Percentiles rank a stretch among this genome's conserved stretches.
Evolutionary conservation across 1,140 invertebrate genomes (phyloP).

Genomic region (Ruditapes philippinarum): DNA sequence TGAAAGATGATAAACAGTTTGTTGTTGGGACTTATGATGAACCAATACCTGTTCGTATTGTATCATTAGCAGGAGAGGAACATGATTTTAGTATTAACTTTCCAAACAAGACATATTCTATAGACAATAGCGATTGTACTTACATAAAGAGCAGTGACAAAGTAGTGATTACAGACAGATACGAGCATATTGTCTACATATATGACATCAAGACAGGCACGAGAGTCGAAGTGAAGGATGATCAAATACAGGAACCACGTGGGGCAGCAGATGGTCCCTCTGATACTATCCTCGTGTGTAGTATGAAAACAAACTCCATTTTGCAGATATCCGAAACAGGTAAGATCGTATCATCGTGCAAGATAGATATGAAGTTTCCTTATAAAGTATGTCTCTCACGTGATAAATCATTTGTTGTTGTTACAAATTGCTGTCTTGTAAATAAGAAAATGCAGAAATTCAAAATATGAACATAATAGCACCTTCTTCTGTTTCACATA

Average conservation of each 20-base stretch:
- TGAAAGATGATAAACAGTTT: neutral
- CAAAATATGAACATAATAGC: too few relatives aligned
- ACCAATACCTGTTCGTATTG: constrained; percentile 2
- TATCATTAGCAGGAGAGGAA: neutral
- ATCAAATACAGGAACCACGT: neutral
- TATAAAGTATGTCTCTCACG: neutral
- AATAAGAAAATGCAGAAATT: too few relatives aligned
- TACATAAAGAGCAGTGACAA: neutral
- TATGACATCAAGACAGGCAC: neutral
- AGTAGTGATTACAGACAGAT: neutral
- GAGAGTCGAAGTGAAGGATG: neutral
- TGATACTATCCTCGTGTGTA: neutral
- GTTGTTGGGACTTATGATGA: constrained; percentile 27
- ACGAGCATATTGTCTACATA: constrained; percentile 4
- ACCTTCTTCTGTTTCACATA: too few relatives aligned
- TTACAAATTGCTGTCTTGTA: neutral
- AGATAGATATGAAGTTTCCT: neutral
- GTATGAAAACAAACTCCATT: neutral
- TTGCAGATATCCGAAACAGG: neutral
- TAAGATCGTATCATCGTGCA: constrained; percentile 5
- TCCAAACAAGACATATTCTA: neutral
- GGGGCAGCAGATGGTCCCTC: neutral
- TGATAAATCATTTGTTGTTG: neutral
- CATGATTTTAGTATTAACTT: constrained; percentile 2
- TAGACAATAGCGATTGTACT: neutral